Conservation (phyloP, 2,113 vertebrate species). For the Zapus hudsonius region DNA sequence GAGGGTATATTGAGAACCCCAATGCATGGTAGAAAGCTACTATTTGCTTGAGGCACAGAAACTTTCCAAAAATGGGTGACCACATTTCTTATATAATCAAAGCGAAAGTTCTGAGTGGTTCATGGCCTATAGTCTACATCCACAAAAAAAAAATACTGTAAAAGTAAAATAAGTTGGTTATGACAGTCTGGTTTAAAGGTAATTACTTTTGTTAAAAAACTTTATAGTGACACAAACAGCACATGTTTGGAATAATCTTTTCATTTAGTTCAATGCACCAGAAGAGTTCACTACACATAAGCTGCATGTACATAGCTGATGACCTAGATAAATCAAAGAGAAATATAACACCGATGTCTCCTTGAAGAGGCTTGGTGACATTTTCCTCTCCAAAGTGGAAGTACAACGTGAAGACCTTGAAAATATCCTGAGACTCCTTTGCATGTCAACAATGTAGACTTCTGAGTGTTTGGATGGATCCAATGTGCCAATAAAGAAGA, state of each 20-base stretch:
- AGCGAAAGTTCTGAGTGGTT: neutral
- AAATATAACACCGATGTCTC: neutral
- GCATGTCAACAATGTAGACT: neutral
- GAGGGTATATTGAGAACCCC: neutral
- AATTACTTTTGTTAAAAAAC: neutral
- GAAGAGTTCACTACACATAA: neutral
- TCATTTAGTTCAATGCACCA: conserved; percentile 2
- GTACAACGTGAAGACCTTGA: neutral
- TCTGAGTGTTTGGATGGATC: neutral
- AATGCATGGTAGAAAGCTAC: neutral
- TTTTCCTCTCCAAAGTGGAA: neutral
- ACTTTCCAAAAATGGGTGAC: conserved; percentile 3
- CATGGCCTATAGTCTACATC: neutral
- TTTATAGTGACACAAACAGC: neutral
- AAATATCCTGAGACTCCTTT: neutral
- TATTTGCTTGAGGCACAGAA: neutral
- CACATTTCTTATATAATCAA: neutral
- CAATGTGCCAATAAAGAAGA: neutral
- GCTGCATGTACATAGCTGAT: neutral
- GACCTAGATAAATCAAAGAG: neutral
- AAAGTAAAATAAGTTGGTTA: neutral
- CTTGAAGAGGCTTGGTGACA: neutral
- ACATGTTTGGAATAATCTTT: neutral
- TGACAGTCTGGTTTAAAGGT: neutral
- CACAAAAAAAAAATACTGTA: neutral